Evolutionary conservation across 2,797 vertebrate genomes (phyloP).

Genomic region (Pseudomugil tenellus): DNA sequence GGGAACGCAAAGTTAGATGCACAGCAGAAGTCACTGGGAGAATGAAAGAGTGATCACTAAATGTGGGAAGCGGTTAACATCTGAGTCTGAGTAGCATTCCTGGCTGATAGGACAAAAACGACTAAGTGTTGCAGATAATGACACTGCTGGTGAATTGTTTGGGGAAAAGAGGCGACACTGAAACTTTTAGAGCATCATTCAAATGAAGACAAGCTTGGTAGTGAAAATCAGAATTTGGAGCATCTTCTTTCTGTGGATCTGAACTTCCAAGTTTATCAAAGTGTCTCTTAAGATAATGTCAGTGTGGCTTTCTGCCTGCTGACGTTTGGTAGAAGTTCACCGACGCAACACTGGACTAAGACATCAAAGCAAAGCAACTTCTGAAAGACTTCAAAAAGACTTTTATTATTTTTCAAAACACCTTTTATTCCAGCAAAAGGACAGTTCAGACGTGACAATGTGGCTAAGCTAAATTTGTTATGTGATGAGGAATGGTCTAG

Average conservation of each 20-base stretch:
- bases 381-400: not conserved
- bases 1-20: too few relatives aligned
- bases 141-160: slow-evolving; percentile 7
- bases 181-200: not conserved
- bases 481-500: not conserved
- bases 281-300: not conserved
- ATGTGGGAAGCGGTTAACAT: not conserved
- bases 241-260: not conserved
- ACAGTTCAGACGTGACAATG: not conserved
- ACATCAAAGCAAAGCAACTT: slow-evolving; percentile 1
- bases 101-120: not conserved
- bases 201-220: not conserved
- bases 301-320: not conserved
- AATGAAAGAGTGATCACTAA: not conserved
- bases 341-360: not conserved
- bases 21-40: not conserved
- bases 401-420: not conserved
- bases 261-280: slow-evolving; percentile 2
- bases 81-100: not conserved
- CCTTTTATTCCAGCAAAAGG: not conserved
- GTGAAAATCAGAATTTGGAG: not conserved
- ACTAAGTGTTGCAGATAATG: not conserved
- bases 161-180: not conserved
- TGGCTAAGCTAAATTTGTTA: not conserved
- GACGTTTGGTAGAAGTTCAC: not conserved